Evolutionary conservation across 2,888 invertebrate genomes (phyloP), one percentile per base, ranked within the genome.

Genomic region (Holacanthella duospinosa): DNA sequence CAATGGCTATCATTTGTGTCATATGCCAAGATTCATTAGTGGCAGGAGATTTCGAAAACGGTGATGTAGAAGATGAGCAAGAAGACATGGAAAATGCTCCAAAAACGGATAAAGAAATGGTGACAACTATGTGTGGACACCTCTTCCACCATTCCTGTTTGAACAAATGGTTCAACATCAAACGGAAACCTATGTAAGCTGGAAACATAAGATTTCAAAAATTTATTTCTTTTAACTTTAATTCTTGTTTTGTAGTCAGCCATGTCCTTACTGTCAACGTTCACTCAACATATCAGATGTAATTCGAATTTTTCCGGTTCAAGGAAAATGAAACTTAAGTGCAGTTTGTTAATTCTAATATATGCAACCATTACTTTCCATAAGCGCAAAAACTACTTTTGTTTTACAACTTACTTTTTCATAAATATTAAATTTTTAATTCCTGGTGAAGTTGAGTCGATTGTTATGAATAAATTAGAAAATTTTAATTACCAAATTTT

Each of bases 1-100:
- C 66, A 48, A 66, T 68, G 2, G 65, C 68, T 26, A 67, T 70
- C 36, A 68, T 71, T 27, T 69, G 71, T 54, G 64, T 71, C 16
- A 70, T 71, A 55, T 71, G 70, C 48, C 62, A 70, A 43, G 70
- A 71, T 61, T 68, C 67, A 26, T 68, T 71, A 29, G 55, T 71
- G n/a, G 64, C 21, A 24, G 6, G 19, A 4, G n/a, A n/a, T n/a
- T n/a, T n/a, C n/a, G 55, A 27, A 21, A 27, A 12, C 16, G 55
- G 25, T 6, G 54, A 53, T 21, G 54, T 25, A n/a, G 25, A 53
- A 6, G 9, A 6, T 25, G 59, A 58, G 29, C 58, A 60, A 1
- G 60, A 60, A n/a, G 21, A 60, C 27, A 25, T 28, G 2, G 36
- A 43, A 9, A 28, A 26, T 2, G 25, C 60, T 16, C 55, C 60